These are phyloP conservation scores for Drosophila nasuta DNA, from an alignment of 1,140 invertebrate genomes.

Conservation along the genomic window DNA sequence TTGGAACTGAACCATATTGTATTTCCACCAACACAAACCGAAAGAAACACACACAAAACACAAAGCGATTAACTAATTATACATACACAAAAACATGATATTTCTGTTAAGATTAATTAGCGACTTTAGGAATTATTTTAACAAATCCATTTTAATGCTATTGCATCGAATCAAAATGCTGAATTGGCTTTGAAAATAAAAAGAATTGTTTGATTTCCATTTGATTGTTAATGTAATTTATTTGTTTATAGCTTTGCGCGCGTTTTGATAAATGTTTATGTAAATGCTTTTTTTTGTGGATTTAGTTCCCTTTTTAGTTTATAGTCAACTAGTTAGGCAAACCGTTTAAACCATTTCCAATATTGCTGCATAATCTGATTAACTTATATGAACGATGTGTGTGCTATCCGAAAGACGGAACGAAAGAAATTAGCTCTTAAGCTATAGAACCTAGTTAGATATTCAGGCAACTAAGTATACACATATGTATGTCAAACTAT, in stretches of 20 bases:
- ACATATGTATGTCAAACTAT: conserved; percentile 49
- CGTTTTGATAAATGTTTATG: conserved; percentile 35
- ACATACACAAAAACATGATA: conserved; percentile 17
- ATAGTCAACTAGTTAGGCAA: conserved; percentile 61
- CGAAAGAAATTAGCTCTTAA: conserved; percentile 28
- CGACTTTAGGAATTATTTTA: conserved; percentile 33
- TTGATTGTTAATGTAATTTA: conserved; percentile 33
- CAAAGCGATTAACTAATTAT: conserved; percentile 21
- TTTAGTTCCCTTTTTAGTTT: conserved; percentile 52
- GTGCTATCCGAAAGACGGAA: conserved; percentile 29
- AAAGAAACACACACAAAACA: conserved; percentile 10
- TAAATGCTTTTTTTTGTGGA: conserved; percentile 25
- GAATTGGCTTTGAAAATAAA: background rate
- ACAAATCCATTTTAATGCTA: conserved; percentile 12
- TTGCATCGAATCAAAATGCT: conserved; percentile 6
- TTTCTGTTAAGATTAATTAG: conserved; percentile 20
- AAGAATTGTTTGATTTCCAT: conserved; percentile 8
- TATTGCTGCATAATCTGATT: conserved; percentile 41
- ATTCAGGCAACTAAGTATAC: conserved; percentile 43
- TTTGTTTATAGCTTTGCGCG: conserved; percentile 13
- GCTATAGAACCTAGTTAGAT: conserved; percentile 31
- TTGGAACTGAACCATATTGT: conserved; percentile 74
- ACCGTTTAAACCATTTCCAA: conserved; percentile 70
- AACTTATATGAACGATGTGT: conserved; percentile 32
- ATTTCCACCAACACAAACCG: conserved; percentile 35